Evolutionary conservation across 2,113 vertebrate species (phyloP).

Genomic region (Tragelaphus imberbis): DNA sequence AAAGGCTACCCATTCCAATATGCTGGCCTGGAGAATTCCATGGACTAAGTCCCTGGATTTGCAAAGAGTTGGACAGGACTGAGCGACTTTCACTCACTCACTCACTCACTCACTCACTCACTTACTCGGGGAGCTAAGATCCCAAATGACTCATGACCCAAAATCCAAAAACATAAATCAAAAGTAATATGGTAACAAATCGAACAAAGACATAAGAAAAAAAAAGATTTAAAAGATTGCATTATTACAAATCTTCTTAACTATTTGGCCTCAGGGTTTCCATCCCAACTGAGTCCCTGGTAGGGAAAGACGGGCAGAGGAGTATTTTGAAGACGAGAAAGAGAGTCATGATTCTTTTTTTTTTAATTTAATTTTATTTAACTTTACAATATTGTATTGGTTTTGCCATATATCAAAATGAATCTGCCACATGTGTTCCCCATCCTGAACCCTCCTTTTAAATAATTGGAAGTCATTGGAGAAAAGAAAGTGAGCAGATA

Average conservation of each 20-base stretch:
- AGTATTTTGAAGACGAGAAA: neutral
- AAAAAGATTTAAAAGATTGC: neutral
- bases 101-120: neutral
- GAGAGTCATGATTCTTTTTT: neutral
- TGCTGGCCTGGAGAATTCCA: neutral
- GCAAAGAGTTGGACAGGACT: neutral
- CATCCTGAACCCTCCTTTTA: neutral
- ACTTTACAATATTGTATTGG: too few species aligned
- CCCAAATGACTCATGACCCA: neutral
- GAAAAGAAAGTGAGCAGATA: neutral
- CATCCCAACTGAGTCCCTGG: neutral
- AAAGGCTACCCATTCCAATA: neutral
- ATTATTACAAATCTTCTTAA: neutral
- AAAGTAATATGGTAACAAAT: neutral
- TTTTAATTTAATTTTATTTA: too few species aligned
- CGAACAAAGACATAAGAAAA: neutral
- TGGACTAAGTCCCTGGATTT: neutral
- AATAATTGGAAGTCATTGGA: neutral
- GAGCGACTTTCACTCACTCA: neutral
- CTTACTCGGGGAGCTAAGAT: neutral
- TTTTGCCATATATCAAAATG: too few species aligned
- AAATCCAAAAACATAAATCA: neutral
- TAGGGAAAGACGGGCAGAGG: neutral
- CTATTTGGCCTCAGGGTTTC: neutral
- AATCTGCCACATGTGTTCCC: too few species aligned